Evolutionary conservation across 2,113 vertebrate species (phyloP), one percentile per base, ranked within the genome.

Genomic region (Ciconia maguari): DNA sequence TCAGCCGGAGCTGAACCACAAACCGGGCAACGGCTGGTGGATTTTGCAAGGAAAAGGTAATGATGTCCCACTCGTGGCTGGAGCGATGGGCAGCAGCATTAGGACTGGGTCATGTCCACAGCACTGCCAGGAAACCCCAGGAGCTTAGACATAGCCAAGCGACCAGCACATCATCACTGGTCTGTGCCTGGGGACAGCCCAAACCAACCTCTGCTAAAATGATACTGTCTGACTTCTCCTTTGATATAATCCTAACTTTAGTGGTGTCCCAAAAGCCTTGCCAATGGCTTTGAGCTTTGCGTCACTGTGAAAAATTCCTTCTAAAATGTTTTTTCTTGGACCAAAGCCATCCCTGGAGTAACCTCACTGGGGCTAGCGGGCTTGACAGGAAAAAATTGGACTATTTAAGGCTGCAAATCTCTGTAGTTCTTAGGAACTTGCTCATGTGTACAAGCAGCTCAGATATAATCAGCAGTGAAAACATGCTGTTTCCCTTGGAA

Each of bases 51-150:
- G 69, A 27, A 42, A 36, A 62, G 4, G 48, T 61, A 16, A 32
- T 0, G 1, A 34, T 27, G 42, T 41, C 21, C 49, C 6, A 5
- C 22, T 79, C 6, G 0, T 16, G 54, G 19, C 48, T 49, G 36
- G n/a, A 80, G 61, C 3, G 41, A 46, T 5, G 21, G 14, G 29
- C 36, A 78, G 38, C 46, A 51, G 38, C 1, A 0, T 18, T 71
- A 12, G 71, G 22, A 20, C 0, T 15, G 22, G 16, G 27, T 15
- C 8, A 25, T 5, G 22, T 54, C 30, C 54, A 13, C 38, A 42
- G 57, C 38, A 18, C 32, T 71, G 44, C 38, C 2, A 8, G 46
- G 30, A 78, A 84, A 74, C 10, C 14, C 24, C 1, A 1, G 20
- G 74, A 72, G 15, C 69, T 46, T 30, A n/a, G 19, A 34, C 6